phyloP scores from a whole-genome alignment of 2,113 vertebrate genomes.

The Amphilophus citrinellus region DNA sequence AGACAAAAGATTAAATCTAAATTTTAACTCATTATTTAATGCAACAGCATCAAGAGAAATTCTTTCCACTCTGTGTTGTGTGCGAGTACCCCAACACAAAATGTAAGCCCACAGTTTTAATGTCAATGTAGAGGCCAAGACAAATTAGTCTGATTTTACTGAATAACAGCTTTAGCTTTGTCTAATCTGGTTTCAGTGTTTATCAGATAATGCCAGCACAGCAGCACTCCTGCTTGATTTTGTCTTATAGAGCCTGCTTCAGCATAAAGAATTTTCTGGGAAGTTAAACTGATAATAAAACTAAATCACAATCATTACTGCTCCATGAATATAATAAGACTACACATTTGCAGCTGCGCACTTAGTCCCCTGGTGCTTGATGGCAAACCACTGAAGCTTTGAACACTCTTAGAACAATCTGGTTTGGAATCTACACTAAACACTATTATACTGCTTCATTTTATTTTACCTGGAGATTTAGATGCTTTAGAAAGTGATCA shows the following conservation, averaged over 20 bases:
- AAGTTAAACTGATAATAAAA: slow-evolving; percentile 9
- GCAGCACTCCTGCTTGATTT: slow-evolving; percentile 4
- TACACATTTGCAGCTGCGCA: neutral
- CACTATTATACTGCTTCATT: neutral
- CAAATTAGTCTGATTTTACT: neutral
- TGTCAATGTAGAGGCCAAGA: neutral
- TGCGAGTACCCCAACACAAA: neutral
- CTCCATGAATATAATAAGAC: neutral
- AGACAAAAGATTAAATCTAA: too few relatives aligned
- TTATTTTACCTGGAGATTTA: slow-evolving; percentile 29
- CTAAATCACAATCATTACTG: slow-evolving; percentile 19
- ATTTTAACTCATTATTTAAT: too few relatives aligned
- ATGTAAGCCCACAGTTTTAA: neutral
- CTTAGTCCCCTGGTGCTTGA: neutral
- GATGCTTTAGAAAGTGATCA: slow-evolving; percentile 6
- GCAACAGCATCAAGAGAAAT: too few relatives aligned
- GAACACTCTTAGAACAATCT: slow-evolving; percentile 21
- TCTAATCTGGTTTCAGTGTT: slow-evolving; percentile 1
- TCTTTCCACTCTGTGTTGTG: too few relatives aligned
- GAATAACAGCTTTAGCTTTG: neutral
- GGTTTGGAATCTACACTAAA: slow-evolving; percentile 7
- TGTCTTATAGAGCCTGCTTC: neutral
- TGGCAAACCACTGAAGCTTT: neutral
- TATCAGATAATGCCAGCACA: neutral
- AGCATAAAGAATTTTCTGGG: neutral